Percentiles rank a stretch among this genome's conserved stretches.
Evolutionary conservation across 2,888 invertebrate species (phyloP).

Genomic region (Cetonia aurata): DNA sequence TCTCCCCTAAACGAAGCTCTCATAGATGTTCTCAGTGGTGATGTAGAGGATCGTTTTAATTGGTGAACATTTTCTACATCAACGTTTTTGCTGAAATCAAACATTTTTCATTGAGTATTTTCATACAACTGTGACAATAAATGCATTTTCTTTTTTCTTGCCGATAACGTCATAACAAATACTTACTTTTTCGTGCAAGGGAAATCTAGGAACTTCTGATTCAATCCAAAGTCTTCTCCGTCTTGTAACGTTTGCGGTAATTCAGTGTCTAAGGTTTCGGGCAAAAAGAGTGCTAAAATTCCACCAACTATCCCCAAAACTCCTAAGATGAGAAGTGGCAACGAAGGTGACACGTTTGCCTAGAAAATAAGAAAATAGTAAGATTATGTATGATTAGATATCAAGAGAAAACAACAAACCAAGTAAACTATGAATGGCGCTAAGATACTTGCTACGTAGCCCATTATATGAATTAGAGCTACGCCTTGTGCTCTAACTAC

Average conservation of each 20-base stretch:
- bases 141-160: not conserved
- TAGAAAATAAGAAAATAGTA: conserved; percentile 59
- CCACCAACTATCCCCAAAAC: conserved; percentile 82
- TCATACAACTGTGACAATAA: not conserved
- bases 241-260: conserved; percentile 89
- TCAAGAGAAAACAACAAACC: conserved; percentile 64
- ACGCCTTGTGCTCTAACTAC: conserved; percentile 90
- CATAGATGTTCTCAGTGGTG: conserved; percentile 69
- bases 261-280: conserved; percentile 88
- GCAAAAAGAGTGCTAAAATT: conserved; percentile 81
- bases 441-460: conserved; percentile 85
- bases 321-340: conserved; percentile 85
- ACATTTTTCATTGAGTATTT: conserved; percentile 12
- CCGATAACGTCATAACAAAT: not conserved
- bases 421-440: conserved; percentile 89
- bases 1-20: conserved; percentile 76
- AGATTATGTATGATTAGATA: conserved; percentile 20
- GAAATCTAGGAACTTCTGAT: conserved; percentile 85
- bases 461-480: conserved; percentile 89
- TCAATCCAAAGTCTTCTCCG: conserved; percentile 86
- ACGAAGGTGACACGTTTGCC: conserved; percentile 77
- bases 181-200: conserved; percentile 80
- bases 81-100: conserved; percentile 61
- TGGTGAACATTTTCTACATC: conserved; percentile 58
- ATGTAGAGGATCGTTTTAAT: conserved; percentile 53